Evolutionary conservation across 1,140 invertebrate species (phyloP).

Genomic region (Tyrophagus putrescentiae): DNA sequence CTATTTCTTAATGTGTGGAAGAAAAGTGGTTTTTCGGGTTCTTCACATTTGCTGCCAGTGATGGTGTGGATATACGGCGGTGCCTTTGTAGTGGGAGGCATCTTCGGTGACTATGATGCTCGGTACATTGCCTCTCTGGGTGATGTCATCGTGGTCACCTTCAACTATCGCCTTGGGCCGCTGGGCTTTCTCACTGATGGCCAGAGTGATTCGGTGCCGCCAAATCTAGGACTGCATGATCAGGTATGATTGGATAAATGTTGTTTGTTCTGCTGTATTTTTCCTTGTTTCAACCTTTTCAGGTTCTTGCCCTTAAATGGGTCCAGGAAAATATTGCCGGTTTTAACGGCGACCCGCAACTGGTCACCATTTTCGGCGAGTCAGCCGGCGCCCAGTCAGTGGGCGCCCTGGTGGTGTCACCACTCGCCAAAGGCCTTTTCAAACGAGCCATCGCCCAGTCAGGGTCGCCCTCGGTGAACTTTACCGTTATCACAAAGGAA

Average conservation of each 20-base stretch:
- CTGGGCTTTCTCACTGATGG: constrained; percentile 79
- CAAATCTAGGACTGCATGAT: constrained; percentile 88
- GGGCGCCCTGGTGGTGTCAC: constrained; percentile 43
- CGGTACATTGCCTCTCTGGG: constrained; percentile 18
- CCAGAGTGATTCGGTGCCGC: constrained; percentile 72
- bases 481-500: constrained; percentile 46
- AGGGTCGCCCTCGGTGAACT: constrained; percentile 39
- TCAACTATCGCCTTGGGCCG: constrained; percentile 50
- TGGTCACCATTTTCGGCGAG: constrained; percentile 37
- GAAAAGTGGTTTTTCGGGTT: constrained; percentile 41
- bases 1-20: constrained; percentile 84
- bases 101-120: constrained; percentile 2
- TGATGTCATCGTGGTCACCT: constrained; percentile 24
- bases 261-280: no score
- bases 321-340: constrained; percentile 55
- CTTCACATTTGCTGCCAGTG: constrained; percentile 17
- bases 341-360: constrained; percentile 59
- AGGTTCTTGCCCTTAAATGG: constrained; percentile 51
- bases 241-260: no score
- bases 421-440: constrained; percentile 33
- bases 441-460: constrained; percentile 25
- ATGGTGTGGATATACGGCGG: constrained; percentile 30
- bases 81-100: constrained; percentile 25
- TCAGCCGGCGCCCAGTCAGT: constrained; percentile 41
- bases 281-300: no score